A percentile compares a stretch with the other conserved stretches of the same genome.
phyloP scores from a whole-genome alignment of 1,140 invertebrate species.

The Agrypnia vestita region DNA sequence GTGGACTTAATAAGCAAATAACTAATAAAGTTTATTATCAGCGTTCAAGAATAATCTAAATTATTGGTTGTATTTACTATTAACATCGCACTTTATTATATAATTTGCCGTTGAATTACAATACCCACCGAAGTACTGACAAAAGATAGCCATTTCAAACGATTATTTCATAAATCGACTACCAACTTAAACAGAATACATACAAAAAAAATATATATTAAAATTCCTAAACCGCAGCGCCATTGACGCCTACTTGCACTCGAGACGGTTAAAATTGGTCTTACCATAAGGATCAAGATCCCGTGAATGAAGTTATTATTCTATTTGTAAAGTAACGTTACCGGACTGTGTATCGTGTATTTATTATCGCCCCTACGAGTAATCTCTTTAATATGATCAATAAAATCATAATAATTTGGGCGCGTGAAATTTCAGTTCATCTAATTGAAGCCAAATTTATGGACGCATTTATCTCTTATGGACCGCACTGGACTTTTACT shows the following conservation, averaged over 20 bases:
- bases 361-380: constrained; percentile 33
- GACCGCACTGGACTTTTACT: background rate
- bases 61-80: too few relatives aligned
- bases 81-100: too few relatives aligned
- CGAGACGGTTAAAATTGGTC: constrained; percentile 7
- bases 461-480: constrained; percentile 4
- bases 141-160: too few relatives aligned
- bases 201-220: too few relatives aligned
- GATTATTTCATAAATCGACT: too few relatives aligned
- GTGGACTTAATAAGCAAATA: too few relatives aligned
- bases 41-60: too few relatives aligned
- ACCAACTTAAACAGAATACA: too few relatives aligned
- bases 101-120: too few relatives aligned
- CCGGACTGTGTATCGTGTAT: constrained; percentile 2
- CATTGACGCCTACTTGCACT: constrained; percentile 20
- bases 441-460: constrained; percentile 43
- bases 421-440: constrained; percentile 22
- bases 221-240: background rate
- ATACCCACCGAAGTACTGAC: too few relatives aligned
- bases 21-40: too few relatives aligned
- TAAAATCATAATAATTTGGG: constrained; percentile 26
- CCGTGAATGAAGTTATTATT: constrained; percentile 16
- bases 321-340: constrained; percentile 19
- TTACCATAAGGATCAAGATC: constrained; percentile 2
- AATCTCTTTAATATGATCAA: constrained; percentile 28